phyloP scores from a whole-genome alignment of 2,113 vertebrate genomes.

The Morone saxatilis region DNA sequence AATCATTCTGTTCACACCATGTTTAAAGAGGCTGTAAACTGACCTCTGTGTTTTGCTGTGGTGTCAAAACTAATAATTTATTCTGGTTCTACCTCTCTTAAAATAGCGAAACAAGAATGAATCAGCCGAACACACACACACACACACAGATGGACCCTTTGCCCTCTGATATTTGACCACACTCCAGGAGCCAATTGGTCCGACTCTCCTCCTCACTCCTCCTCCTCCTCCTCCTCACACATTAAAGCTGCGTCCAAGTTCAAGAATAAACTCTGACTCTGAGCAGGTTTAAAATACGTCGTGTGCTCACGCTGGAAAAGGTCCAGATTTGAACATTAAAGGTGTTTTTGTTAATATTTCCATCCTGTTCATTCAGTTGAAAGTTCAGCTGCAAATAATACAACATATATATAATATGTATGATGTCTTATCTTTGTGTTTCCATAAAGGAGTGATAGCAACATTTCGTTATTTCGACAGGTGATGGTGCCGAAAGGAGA shows the following conservation, averaged over 20 bases:
- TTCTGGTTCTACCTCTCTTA: not conserved
- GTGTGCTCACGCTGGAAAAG: not conserved
- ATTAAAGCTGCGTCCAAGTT: not conserved
- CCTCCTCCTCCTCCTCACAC: not conserved
- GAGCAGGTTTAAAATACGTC: not conserved
- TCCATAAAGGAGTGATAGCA: not conserved
- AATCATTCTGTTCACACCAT: no score
- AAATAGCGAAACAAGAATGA: not conserved
- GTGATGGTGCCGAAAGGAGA: not conserved
- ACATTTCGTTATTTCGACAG: not conserved
- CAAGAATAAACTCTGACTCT: not conserved
- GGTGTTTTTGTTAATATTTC: no score
- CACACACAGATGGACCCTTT: constrained; percentile 1
- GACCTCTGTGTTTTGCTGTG: not conserved
- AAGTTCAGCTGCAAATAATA: no score
- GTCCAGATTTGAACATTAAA: no score
- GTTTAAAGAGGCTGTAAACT: not conserved
- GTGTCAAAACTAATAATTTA: not conserved
- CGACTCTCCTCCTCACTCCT: not conserved
- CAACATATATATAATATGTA: no score
- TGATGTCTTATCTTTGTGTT: no score
- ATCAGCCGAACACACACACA: not conserved
- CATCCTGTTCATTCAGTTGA: no score
- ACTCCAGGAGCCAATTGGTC: not conserved
- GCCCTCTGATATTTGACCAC: constrained; percentile 25